Percentiles rank a stretch among this genome's conserved stretches.
These are phyloP conservation scores for Neoaliturus tenellus DNA, from an alignment of 2,888 invertebrate genomes.

Conservation along the genomic window DNA sequence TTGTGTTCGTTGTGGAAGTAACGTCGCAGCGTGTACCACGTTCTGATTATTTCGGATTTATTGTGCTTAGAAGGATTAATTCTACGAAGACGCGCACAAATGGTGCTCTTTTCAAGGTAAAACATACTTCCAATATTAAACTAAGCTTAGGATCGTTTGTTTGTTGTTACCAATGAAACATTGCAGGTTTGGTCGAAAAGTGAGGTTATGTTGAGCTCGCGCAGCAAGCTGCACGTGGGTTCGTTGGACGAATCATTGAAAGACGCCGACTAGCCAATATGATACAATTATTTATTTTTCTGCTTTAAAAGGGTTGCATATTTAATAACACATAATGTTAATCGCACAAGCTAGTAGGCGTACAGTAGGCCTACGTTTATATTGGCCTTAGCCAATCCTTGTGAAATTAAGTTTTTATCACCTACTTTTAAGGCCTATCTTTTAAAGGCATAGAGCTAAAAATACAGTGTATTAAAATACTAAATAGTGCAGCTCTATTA, in stretches of 20 bases:
- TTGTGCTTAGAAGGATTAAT: constrained; percentile 6
- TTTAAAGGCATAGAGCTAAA: too few relatives aligned
- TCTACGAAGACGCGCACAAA: neutral
- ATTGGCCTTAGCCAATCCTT: too few relatives aligned
- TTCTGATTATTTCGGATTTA: neutral
- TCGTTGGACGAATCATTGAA: neutral
- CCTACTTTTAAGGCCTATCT: too few relatives aligned
- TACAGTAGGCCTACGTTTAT: too few relatives aligned
- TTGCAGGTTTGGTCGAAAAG: neutral
- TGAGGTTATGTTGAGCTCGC: constrained; percentile 8
- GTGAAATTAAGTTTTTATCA: too few relatives aligned
- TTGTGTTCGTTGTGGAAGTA: neutral
- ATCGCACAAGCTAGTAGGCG: too few relatives aligned
- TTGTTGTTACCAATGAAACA: neutral
- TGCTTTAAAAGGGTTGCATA: too few relatives aligned
- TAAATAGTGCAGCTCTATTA: too few relatives aligned
- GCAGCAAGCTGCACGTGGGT: constrained; percentile 6
- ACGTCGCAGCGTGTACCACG: neutral
- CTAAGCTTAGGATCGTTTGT: neutral
- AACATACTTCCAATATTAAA: neutral
- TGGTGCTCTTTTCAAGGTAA: constrained; percentile 20
- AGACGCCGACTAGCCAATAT: too few relatives aligned
- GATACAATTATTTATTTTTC: too few relatives aligned
- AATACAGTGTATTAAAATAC: too few relatives aligned
- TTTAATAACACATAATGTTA: too few relatives aligned